Evolutionary conservation across 2,797 vertebrate genomes (phyloP), one percentile per base, ranked within the genome.

Genomic region (Myotis pilosus): DNA sequence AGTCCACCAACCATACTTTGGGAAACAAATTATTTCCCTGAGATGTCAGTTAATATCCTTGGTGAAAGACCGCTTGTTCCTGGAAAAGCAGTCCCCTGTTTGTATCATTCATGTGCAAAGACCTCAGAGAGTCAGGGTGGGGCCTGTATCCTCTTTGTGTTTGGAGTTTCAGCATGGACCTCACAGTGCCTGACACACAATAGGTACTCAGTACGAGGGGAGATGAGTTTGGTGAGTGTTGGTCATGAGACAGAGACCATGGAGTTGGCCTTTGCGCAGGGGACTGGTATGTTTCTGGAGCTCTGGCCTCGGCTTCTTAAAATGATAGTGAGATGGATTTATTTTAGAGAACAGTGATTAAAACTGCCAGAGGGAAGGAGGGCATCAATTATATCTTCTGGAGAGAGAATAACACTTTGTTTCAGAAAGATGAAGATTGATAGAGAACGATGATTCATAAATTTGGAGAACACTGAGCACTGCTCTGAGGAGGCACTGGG

Each of bases 341-440:
- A 91, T 94, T 93, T 92, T 68, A 68, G n/a, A 66, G 57, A 94
- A 83, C 16, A 92, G 53, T 74, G 41, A 85, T 84, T 94, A 87
- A 96, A 92, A 93, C 85, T 75, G 33, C 78, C 84, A 87, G 51
- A 51, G 38, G 41, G 41, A 95, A 92, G 44, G 44, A 95, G 4
- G 4, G 7, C 44, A 89, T 87, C 92, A 66, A 68, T 95, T 92
- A 55, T 25, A 81, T 85, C 68, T 78, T 87, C 36, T 82, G 41
- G 47, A 95, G 36, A 28, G 72, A 91, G 68, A 87, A 80, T 87
- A 87, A 28, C 66, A 81, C 72, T 74, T 62, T 62, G 41, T 78
- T 94, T 93, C 53, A 84, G 71, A 87, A 89, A 84, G 60, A 95
- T 82, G 72, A 87, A 95, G 91, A 94, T 60, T 64, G 62, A 79